Evolutionary conservation across 2,888 invertebrate species (phyloP), one percentile per base, ranked within the genome.

Genomic region (Agrochola lychnidis): DNA sequence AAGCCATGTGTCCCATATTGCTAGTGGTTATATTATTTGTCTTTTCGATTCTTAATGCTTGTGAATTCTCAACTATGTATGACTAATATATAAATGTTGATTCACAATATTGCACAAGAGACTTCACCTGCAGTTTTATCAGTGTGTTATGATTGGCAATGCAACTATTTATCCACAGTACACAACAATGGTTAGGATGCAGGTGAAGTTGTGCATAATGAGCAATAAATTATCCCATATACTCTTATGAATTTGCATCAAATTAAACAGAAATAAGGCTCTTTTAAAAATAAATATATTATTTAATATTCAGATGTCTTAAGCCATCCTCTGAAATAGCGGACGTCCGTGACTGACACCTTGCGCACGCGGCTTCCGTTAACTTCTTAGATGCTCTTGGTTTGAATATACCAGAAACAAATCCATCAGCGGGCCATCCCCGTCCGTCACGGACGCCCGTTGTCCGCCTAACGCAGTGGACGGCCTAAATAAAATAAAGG

Each of bases 1-100:
- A 72, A 67, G 66, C 59, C 71, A 79, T 73, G 61, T 62, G 74
- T 64, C 59, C 76, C 45, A 74, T 76, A 79, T 82, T 85, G 76
- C 79, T 76, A 69, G 51, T 76, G 78, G 61, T 70, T 78, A 67
- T 76, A 78, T 78, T 69, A 75, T 68, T 77, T 78, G 42, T 83
- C 22, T 64, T 74, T 77, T 64, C 36, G 53, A 74, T 61, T 71
- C 53, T 57, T 61, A 69, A 66, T 75, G 61, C 69, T 73, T 83
- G 70, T 77, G 74, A 81, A 79, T 62, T 66, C 59, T 67, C 59
- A 61, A 59, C 57, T 74, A 67, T 73, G 36, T 74, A 73, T 73
- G 64, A 61, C 70, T 86, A 66, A 74, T 78, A 71, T 76, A 36
- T 71, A 62, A 57, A 48, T 70, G 59, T 64, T 76, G 73, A 79